phyloP scores from a whole-genome alignment of 2,113 vertebrate genomes.

The Pseudopodoces humilis region DNA sequence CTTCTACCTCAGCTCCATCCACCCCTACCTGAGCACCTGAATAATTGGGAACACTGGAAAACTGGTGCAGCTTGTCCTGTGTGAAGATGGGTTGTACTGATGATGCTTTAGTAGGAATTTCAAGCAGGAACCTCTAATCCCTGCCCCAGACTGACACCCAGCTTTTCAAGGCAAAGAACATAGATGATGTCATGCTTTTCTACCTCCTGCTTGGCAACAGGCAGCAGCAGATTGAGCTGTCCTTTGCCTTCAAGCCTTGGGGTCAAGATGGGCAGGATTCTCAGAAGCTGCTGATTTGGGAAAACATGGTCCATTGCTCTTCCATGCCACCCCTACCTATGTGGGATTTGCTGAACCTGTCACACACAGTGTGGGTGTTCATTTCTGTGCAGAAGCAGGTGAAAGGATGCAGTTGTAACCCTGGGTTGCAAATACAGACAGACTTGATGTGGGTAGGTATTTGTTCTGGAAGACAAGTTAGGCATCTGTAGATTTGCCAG shows the following conservation, averaged over 20 bases:
- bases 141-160: background rate
- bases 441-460: background rate
- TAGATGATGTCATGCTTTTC: background rate
- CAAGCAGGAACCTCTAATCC: background rate
- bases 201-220: background rate
- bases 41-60: background rate
- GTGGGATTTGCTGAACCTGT: background rate
- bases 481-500: background rate
- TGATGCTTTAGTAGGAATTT: background rate
- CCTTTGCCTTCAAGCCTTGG: background rate
- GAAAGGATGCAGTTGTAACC: background rate
- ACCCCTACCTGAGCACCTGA: background rate
- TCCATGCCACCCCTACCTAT: fast-evolving
- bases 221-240: background rate
- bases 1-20: background rate
- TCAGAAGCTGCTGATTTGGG: background rate
- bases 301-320: background rate
- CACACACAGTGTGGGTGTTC: background rate
- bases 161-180: background rate
- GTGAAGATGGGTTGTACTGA: background rate
- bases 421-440: background rate
- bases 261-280: background rate
- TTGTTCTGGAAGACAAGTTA: background rate
- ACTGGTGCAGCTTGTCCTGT: background rate
- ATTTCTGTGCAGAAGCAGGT: too few relatives aligned